These are phyloP conservation scores for Malurus melanocephalus DNA, from an alignment of 2,113 vertebrate species.

Conservation along the genomic window DNA sequence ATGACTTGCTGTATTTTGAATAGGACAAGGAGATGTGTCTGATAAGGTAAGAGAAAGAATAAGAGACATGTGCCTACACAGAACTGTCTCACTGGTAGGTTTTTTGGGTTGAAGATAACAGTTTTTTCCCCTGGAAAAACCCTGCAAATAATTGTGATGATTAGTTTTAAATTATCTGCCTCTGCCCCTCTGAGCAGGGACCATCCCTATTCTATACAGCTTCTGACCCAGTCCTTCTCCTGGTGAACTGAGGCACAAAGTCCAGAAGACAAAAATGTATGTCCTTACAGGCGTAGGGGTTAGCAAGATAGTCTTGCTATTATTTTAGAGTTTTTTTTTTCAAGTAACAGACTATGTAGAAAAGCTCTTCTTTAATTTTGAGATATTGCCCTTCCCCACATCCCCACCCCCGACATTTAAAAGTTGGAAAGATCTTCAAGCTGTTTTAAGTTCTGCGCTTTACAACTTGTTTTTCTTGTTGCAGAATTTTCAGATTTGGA, in stretches of 20 bases:
- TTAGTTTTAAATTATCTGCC: background rate
- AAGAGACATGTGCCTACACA: background rate
- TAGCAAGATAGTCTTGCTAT: background rate
- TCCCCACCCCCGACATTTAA: background rate
- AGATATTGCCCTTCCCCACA: background rate
- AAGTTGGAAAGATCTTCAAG: background rate
- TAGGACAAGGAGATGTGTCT: conserved; percentile 48
- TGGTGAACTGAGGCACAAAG: background rate
- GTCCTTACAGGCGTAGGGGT: background rate
- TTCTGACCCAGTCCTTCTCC: background rate
- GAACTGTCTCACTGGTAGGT: background rate
- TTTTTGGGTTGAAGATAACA: background rate
- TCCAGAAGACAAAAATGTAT: background rate
- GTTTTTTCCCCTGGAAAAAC: background rate
- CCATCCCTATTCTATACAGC: background rate
- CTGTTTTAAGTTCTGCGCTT: background rate
- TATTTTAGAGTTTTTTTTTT: background rate
- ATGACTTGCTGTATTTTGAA: conserved; percentile 27
- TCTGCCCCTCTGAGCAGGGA: background rate
- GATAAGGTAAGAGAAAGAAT: conserved; percentile 49
- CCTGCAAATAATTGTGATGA: background rate
- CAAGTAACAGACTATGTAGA: background rate
- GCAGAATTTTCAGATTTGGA: background rate
- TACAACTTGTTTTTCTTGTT: conserved; percentile 2
- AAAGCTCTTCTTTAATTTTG: background rate